Conservation (phyloP, 2,113 vertebrate species). For the Alouatta palliata region DNA sequence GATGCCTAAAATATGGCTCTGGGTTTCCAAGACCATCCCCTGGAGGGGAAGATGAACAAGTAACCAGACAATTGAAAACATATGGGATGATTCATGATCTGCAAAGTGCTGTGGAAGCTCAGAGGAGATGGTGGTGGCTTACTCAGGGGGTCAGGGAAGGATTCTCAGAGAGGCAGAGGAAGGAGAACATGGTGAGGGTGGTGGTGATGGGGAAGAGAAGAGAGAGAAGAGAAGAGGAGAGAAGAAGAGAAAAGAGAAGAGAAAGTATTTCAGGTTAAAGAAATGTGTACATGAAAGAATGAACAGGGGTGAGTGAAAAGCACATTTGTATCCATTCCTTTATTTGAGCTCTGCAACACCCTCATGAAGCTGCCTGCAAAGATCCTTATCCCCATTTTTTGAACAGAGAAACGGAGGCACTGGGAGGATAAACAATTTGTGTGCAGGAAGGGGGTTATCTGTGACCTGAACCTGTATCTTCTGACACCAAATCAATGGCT, state of each 20-base stretch:
- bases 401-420: background rate
- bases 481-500: background rate
- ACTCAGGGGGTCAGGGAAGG: background rate
- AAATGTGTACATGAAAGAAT: background rate
- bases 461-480: background rate
- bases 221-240: too few relatives aligned
- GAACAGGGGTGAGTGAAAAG: background rate
- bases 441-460: background rate
- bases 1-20: background rate
- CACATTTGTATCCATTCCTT: background rate
- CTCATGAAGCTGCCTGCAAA: background rate
- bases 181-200: background rate
- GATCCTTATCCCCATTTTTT: background rate
- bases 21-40: background rate
- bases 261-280: background rate
- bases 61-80: background rate
- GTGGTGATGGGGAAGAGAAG: background rate
- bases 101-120: background rate
- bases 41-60: background rate
- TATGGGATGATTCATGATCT: rapidly evolving
- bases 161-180: background rate
- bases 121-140: background rate
- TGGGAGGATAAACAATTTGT: background rate
- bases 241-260: too few relatives aligned
- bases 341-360: background rate